A percentile compares a stretch with the other conserved stretches of the same genome.
Conservation (phyloP, 2,888 invertebrate genomes). For the Parelbella ahira region DNA sequence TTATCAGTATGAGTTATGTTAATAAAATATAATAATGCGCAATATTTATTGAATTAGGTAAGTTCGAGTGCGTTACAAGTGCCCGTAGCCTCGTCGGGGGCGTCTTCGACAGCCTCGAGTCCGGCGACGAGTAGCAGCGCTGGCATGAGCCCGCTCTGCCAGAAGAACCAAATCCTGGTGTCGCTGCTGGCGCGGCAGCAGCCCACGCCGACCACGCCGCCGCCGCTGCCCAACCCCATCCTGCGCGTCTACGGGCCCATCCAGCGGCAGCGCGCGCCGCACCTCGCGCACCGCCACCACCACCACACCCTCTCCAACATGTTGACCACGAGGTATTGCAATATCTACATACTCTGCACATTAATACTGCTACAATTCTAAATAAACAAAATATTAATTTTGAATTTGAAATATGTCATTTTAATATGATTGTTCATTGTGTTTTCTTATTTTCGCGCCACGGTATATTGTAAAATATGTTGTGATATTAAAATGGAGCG, state of each 20-base stretch:
- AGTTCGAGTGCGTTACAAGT: slow-evolving; percentile 69
- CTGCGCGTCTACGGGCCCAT: slow-evolving; percentile 49
- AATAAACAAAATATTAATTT: too few relatives aligned
- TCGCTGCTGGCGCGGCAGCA: slow-evolving; percentile 89
- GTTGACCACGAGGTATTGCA: slow-evolving; percentile 29
- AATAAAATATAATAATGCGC: too few relatives aligned
- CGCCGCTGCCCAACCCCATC: slow-evolving; percentile 86
- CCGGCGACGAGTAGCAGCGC: slow-evolving; percentile 52
- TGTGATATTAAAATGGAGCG: too few relatives aligned
- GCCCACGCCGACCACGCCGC: slow-evolving; percentile 83
- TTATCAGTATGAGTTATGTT: too few relatives aligned
- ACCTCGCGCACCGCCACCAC: slow-evolving; percentile 24
- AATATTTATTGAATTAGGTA: too few relatives aligned
- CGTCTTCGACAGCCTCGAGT: slow-evolving; percentile 51
- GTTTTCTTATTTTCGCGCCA: background rate
- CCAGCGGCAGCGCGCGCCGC: slow-evolving; percentile 36
- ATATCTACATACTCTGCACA: too few relatives aligned
- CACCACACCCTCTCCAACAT: slow-evolving; percentile 40
- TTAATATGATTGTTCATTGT: slow-evolving; percentile 5
- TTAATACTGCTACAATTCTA: too few relatives aligned
- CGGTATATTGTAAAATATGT: too few relatives aligned
- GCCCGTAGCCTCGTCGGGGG: slow-evolving; percentile 66
- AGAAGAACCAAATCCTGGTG: slow-evolving; percentile 92
- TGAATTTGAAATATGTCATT: background rate
- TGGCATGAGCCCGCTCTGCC: slow-evolving; percentile 85